Conservation (phyloP, 1,140 invertebrate species). For the Drosophila nigromelanica region DNA sequence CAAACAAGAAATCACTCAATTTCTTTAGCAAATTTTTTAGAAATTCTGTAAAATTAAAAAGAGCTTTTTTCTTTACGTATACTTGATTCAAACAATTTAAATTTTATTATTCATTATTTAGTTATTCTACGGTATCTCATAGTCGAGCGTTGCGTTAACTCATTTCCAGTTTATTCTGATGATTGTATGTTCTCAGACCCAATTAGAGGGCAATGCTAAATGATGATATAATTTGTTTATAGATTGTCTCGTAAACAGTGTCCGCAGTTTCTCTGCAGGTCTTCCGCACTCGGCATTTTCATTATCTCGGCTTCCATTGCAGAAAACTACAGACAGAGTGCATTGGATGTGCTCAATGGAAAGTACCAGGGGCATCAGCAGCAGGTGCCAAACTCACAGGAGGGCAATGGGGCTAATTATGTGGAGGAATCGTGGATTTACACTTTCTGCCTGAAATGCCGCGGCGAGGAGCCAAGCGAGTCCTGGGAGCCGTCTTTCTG, state of each 20-base stretch:
- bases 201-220: constrained; percentile 37
- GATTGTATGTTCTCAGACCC: constrained; percentile 10
- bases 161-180: background rate
- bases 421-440: constrained; percentile 83
- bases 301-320: constrained; percentile 20
- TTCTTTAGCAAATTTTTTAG: no score
- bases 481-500: constrained; percentile 91
- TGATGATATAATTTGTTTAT: constrained; percentile 45
- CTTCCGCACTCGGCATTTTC: constrained; percentile 22
- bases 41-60: no score
- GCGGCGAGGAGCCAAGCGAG: constrained; percentile 86
- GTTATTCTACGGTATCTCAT: constrained; percentile 1
- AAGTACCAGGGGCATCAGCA: constrained; percentile 67
- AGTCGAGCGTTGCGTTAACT: background rate
- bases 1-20: no score
- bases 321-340: constrained; percentile 67
- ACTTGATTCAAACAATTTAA: no score
- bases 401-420: constrained; percentile 53
- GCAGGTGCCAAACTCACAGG: constrained; percentile 32
- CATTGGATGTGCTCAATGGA: constrained; percentile 64
- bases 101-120: no score
- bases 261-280: background rate
- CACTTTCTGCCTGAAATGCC: constrained; percentile 79
- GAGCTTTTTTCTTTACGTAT: no score
- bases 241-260: constrained; percentile 7